Percentiles rank a stretch among this genome's conserved stretches.
phyloP scores from a whole-genome alignment of 1,140 invertebrate species.

The Polypedilum pembai region DNA sequence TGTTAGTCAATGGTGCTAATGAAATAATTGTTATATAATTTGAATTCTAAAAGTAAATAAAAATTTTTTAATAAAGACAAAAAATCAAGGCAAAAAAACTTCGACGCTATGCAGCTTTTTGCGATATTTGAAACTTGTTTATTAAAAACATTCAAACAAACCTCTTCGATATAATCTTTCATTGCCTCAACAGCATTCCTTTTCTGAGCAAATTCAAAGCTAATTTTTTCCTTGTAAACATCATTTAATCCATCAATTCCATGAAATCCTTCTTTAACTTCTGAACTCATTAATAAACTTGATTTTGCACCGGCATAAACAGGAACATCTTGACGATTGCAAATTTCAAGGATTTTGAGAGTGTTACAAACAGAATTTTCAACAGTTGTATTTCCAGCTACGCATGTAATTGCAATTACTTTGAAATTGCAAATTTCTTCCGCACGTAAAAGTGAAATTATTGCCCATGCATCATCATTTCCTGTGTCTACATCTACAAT shows the following conservation, averaged over 20 bases:
- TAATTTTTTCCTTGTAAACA: conserved; percentile 32
- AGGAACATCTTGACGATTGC: conserved; percentile 49
- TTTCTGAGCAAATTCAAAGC: conserved; percentile 33
- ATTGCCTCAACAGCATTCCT: conserved; percentile 44
- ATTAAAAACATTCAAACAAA: not conserved
- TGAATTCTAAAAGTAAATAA: conserved; percentile 33
- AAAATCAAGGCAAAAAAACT: too few species aligned
- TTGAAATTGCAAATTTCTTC: conserved; percentile 45
- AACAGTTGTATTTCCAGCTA: conserved; percentile 54
- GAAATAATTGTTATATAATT: conserved; percentile 53
- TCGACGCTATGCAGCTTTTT: too few species aligned
- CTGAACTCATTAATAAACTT: conserved; percentile 44
- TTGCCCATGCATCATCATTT: conserved; percentile 56
- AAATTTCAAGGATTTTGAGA: conserved; percentile 49
- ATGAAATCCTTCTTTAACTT: conserved; percentile 38
- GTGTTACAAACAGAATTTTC: conserved; percentile 55
- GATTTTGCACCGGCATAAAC: conserved; percentile 53
- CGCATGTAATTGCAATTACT: conserved; percentile 55
- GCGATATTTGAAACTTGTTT: too few species aligned
- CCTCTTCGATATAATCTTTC: conserved; percentile 45
- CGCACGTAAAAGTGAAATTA: conserved; percentile 51
- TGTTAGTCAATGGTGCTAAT: conserved; percentile 68
- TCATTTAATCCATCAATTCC: conserved; percentile 63
- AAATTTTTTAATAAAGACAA: conserved; percentile 29
- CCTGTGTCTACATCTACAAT: conserved; percentile 59